These are phyloP conservation scores for Hypocryptadius cinnamomeus DNA, from an alignment of 2,113 vertebrate genomes.

Conservation along the genomic window DNA sequence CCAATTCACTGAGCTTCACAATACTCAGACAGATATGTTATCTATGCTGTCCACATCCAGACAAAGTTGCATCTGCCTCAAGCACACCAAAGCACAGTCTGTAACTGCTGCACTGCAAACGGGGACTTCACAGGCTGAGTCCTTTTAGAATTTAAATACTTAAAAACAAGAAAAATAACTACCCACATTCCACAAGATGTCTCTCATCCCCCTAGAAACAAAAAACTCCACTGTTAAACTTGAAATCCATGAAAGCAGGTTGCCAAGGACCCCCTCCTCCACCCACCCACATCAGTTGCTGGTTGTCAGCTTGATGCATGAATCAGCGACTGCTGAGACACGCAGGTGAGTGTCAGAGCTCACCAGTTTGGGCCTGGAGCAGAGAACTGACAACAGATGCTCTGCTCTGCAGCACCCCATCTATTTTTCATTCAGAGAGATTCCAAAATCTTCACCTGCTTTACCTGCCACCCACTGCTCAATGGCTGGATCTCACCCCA, in stretches of 20 bases:
- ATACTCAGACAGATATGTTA: accelerated
- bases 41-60: not conserved
- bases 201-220: constrained; percentile 3
- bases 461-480: not conserved
- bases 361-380: not conserved
- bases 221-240: constrained; percentile 10
- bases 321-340: not conserved
- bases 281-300: not conserved
- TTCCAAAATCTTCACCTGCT: not conserved
- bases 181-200: not conserved
- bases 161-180: not conserved
- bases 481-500: accelerated
- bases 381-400: not conserved
- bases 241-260: not conserved
- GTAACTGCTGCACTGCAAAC: not conserved
- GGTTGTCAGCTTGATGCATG: not conserved
- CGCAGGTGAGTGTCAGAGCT: not conserved
- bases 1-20: not conserved
- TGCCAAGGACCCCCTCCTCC: not conserved
- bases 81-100: not conserved
- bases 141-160: not conserved
- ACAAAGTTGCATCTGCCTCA: not conserved
- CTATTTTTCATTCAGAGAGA: not conserved
- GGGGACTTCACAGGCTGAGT: not conserved
- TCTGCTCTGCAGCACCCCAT: not conserved